phyloP scores from a whole-genome alignment of 2,113 vertebrate species.

The Polyodon spathula region DNA sequence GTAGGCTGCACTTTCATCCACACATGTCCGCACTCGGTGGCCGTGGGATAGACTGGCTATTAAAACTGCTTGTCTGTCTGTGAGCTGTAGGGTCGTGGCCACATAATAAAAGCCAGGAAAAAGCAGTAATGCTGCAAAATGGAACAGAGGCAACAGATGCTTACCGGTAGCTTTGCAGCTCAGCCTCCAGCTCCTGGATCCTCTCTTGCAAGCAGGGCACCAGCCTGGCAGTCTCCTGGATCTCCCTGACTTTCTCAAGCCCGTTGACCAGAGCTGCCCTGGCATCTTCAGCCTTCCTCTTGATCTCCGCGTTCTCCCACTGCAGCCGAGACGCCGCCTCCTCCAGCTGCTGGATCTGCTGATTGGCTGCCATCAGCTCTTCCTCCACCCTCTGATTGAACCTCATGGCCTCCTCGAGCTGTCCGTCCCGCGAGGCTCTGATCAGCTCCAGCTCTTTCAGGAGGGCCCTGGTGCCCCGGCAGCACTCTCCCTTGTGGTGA shows the following conservation, averaged over 20 bases:
- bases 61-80: too few species aligned
- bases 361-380: constrained; percentile 46
- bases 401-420: constrained; percentile 57
- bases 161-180: constrained; percentile 49
- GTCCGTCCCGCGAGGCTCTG: constrained; percentile 55
- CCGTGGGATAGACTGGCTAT: too few species aligned
- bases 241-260: constrained; percentile 43
- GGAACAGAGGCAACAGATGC: too few species aligned
- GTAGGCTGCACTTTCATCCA: too few species aligned
- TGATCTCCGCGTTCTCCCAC: constrained; percentile 51
- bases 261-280: constrained; percentile 47
- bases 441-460: constrained; percentile 56
- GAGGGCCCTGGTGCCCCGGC: constrained; percentile 39
- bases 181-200: constrained; percentile 41
- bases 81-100: too few species aligned
- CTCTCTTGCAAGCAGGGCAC: constrained; percentile 43
- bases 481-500: too few species aligned
- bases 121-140: too few species aligned
- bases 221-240: constrained; percentile 48
- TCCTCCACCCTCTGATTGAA: constrained; percentile 53
- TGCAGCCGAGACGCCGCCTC: constrained; percentile 31
- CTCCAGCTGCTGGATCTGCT: constrained; percentile 40
- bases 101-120: too few species aligned
- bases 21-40: too few species aligned
- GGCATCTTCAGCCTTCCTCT: constrained; percentile 52